These are phyloP conservation scores for Pempheris klunzingeri DNA, from an alignment of 2,797 vertebrate genomes.

Conservation along the genomic window DNA sequence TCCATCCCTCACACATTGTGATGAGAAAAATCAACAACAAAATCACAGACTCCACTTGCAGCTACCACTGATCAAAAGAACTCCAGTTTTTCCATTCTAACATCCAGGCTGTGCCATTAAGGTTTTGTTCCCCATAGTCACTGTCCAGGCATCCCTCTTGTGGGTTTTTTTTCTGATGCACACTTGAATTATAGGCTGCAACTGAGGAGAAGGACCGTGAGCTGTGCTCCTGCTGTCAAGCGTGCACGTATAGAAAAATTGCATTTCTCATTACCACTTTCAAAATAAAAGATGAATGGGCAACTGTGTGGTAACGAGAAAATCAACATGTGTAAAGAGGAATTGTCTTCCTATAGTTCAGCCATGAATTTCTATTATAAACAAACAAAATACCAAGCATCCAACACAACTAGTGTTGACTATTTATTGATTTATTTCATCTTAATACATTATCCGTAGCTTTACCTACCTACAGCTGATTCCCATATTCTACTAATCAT, in stretches of 20 bases:
- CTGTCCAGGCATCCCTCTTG: slow-evolving; percentile 61
- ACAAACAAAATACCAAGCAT: background rate
- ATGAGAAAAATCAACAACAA: slow-evolving; percentile 46
- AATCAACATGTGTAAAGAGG: background rate
- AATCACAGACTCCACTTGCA: slow-evolving; percentile 56
- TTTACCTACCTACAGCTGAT: background rate
- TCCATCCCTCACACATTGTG: slow-evolving; percentile 80
- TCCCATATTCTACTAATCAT: background rate
- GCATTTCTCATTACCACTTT: slow-evolving; percentile 31
- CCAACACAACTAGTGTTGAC: background rate
- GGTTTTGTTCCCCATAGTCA: slow-evolving; percentile 65
- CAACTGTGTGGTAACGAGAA: background rate
- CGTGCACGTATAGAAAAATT: background rate
- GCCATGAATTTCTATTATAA: background rate
- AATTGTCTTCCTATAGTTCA: background rate
- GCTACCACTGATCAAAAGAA: slow-evolving; percentile 57
- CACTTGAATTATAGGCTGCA: slow-evolving; percentile 74
- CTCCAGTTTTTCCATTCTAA: slow-evolving; percentile 68
- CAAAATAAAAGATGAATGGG: slow-evolving; percentile 69
- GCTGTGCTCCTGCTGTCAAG: slow-evolving; percentile 57
- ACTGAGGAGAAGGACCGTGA: slow-evolving; percentile 64
- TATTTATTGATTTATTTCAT: background rate
- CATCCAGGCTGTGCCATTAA: slow-evolving; percentile 56
- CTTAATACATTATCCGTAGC: background rate
- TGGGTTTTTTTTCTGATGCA: slow-evolving; percentile 66